Conservation (phyloP, 2,113 vertebrate species). For the Euleptes europaea region DNA sequence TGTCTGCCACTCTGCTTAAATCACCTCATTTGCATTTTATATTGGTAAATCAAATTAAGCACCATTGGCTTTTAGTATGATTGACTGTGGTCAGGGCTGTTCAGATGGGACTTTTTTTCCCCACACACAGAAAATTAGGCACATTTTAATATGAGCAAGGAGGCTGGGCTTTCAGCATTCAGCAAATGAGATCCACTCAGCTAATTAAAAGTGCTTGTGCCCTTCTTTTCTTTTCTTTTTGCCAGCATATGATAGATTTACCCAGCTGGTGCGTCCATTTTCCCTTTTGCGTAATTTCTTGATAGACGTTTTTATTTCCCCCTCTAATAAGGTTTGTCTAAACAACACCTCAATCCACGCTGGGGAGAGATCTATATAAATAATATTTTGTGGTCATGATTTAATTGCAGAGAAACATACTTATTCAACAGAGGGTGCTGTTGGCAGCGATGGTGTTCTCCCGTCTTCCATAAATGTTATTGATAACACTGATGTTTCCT, state of each 20-base stretch:
- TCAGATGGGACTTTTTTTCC: slow-evolving; percentile 90
- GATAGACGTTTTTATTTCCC: slow-evolving; percentile 82
- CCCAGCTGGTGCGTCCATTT: slow-evolving; percentile 91
- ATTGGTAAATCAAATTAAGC: slow-evolving; percentile 99
- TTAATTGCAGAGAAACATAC: slow-evolving; percentile 53
- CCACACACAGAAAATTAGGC: slow-evolving; percentile 93
- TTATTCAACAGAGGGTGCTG: slow-evolving; percentile 19
- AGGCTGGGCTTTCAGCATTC: slow-evolving; percentile 87
- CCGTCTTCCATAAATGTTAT: neutral
- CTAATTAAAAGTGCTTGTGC: slow-evolving; percentile 97
- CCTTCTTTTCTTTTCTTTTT: slow-evolving; percentile 65
- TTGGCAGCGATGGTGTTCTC: slow-evolving; percentile 4
- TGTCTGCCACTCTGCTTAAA: slow-evolving; percentile 97
- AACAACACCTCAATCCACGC: slow-evolving; percentile 75
- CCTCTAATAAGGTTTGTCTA: slow-evolving; percentile 79
- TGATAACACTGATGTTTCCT: neutral
- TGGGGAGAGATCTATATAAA: slow-evolving; percentile 66
- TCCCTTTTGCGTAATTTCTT: slow-evolving; percentile 78
- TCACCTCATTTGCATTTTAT: slow-evolving; percentile 99
- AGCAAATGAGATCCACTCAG: slow-evolving; percentile 97
- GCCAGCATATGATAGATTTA: slow-evolving; percentile 87
- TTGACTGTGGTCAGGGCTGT: slow-evolving; percentile 96
- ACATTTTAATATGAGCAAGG: slow-evolving; percentile 95
- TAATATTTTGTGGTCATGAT: slow-evolving; percentile 70
- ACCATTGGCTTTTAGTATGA: slow-evolving; percentile 99